Evolutionary conservation across 1,140 invertebrate genomes (phyloP), one percentile per base, ranked within the genome.

Genomic region (Eriocheir sinensis): DNA sequence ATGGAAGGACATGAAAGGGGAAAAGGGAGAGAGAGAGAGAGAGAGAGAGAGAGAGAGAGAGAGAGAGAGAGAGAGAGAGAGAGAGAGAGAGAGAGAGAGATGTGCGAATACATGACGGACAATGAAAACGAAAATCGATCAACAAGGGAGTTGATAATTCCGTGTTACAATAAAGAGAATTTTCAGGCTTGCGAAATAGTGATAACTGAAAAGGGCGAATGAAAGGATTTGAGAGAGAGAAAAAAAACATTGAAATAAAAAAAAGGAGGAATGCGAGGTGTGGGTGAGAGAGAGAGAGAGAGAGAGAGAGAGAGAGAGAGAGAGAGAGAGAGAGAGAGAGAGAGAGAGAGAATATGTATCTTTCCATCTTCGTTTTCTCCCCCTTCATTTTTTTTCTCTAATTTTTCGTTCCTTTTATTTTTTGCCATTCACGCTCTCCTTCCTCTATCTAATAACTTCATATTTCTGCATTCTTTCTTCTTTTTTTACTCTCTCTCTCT

Each of bases 401-500:
- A 6, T 72, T n/a, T 21, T 21, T 1, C 21, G 0, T 72, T 72
- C n/a, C n/a, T 53, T 0, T 53, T 3, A 2, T 1, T 72, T n/a
- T 72, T n/a, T 72, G 1, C n/a, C 60, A n/a, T 2, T 53, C 48
- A 53, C 12, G 48, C 48, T 53, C 48, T 53, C 48, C 21, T 53
- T 53, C 48, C 12, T 53, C 12, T 53, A 53, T 9, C 12, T 53
- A 53, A 53, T 53, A 53, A 53, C 48, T 53, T 53, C 8, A 85
- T 36, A 85, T 86, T 41, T n/a, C 34, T 30, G 21, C 85, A n/a
- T 30, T 86, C 85, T 34, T 30, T 38, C 41, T 86, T 34, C 27
- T 32, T n/a, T n/a, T 86, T 34, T 36, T 27, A 9, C 83, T 86
- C 83, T 86, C 83, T 83, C 83, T 86, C 83, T 86, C 83, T 86